Base-by-base conservation (phyloP, 2,797 vertebrate genomes). In the Mormyrops boulengeri region DNA sequence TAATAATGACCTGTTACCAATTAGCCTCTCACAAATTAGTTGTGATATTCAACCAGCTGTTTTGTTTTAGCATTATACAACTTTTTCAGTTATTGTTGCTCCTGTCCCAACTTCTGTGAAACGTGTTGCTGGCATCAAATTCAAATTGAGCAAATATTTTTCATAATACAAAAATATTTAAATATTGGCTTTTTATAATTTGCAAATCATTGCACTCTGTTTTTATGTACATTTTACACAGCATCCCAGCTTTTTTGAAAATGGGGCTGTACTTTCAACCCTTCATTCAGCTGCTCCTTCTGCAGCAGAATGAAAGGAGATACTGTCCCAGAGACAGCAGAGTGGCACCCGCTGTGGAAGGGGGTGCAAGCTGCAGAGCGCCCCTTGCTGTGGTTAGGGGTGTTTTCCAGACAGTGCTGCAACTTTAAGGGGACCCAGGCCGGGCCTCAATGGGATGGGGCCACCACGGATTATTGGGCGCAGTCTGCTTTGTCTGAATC, bases 401-500 rank as follows among this genome's bases (percentile, higher is more conserved):
- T 50, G 8, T 3, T 66, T 88, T 41, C 6, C 17, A 34, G 66
- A 53, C 47, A 7, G 17, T n/a, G 22, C 60, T 5, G 57, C 7
- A 14, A 53, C 82, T 47, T 85, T 52, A 52, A 30, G 82, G 82
- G 49, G 22, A 85, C 82, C 47, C 19, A 30, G 19, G 9, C 49
- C 1, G 4, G 82, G 41, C 41, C 47, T 47, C 41, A 47, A n/a
- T 49, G 3, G 47, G 82, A 47, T 22, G 34, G 38, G 34, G 19
- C 77, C 41, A 11, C 77, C 8, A 41, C 77, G 41, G 38, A 41
- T 82, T 82, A 82, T 82, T 47, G 41, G 41, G 19, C 77, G 47
- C 14, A n/a, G 30, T 82, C 77, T 82, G 41, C 77, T 82, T 82
- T 82, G 38, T 82, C 77, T 44, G 77, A 82, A 82, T 82, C 77